These are phyloP conservation scores for Poecilia gillii DNA, from an alignment of 2,797 vertebrate genomes.

Conservation along the genomic window DNA sequence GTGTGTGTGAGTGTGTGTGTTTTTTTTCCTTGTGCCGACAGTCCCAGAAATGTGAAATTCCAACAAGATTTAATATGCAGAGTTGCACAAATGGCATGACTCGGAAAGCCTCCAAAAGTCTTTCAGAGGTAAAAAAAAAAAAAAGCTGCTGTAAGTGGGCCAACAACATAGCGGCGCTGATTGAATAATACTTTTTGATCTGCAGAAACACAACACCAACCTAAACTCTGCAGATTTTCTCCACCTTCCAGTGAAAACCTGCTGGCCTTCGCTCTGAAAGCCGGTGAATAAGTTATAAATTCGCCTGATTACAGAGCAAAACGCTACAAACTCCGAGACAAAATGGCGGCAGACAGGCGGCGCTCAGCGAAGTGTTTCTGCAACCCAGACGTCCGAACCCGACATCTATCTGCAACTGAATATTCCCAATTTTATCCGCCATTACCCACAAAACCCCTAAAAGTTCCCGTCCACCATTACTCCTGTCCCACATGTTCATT, in stretches of 20 bases:
- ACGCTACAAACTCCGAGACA: slow-evolving; percentile 69
- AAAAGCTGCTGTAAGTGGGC: slow-evolving; percentile 73
- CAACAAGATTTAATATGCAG: slow-evolving; percentile 79
- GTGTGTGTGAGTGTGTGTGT: slow-evolving; percentile 55
- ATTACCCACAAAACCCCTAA: slow-evolving; percentile 58
- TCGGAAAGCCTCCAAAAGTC: slow-evolving; percentile 78
- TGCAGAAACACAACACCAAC: slow-evolving; percentile 70
- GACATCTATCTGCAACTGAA: not conserved
- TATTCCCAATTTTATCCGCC: slow-evolving; percentile 37
- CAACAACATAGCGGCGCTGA: slow-evolving; percentile 76
- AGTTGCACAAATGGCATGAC: slow-evolving; percentile 80
- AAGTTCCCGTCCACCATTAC: slow-evolving; percentile 64
- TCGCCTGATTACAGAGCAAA: slow-evolving; percentile 78
- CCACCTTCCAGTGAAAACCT: slow-evolving; percentile 78
- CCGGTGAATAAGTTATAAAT: slow-evolving; percentile 78
- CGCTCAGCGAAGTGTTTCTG: slow-evolving; percentile 40
- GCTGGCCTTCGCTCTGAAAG: slow-evolving; percentile 70
- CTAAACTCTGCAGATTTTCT: slow-evolving; percentile 79
- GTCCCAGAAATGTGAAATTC: slow-evolving; percentile 71
- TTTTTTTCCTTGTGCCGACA: slow-evolving; percentile 48
- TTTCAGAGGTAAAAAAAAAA: slow-evolving; percentile 64
- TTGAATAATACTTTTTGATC: slow-evolving; percentile 82
- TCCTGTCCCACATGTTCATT: slow-evolving; percentile 69
- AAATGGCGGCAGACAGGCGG: slow-evolving; percentile 61
- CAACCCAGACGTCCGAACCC: slow-evolving; percentile 37